A percentile compares a stretch with the other conserved stretches of the same genome.
Conservation (phyloP, 2,113 vertebrate species). For the Clinocottus analis region DNA sequence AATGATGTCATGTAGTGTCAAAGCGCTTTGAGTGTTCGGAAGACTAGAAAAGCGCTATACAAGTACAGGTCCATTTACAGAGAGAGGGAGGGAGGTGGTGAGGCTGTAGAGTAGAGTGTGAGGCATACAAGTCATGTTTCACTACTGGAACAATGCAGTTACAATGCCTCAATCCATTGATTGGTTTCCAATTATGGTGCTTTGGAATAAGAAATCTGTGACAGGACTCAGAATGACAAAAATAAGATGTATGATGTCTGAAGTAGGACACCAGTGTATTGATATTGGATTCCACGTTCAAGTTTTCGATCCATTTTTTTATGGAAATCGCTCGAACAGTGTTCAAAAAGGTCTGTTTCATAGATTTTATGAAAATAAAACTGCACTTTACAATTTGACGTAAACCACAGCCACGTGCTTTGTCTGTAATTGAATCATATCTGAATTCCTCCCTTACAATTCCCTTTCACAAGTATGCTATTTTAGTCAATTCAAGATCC, state of each 20-base stretch:
- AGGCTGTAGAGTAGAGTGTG: conserved; percentile 37
- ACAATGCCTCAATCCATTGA: conserved; percentile 51
- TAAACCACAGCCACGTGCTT: background rate
- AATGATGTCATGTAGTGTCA: no score
- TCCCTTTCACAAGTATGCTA: background rate
- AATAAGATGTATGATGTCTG: conserved; percentile 5
- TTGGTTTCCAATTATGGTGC: conserved; percentile 69
- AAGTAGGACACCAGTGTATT: conserved; percentile 8
- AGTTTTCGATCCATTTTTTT: conserved; percentile 19
- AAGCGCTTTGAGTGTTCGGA: no score
- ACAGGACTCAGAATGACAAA: conserved; percentile 34
- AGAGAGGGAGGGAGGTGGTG: no score
- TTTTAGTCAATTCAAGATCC: background rate
- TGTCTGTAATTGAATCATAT: background rate
- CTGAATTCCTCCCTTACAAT: background rate
- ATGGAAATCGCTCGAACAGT: background rate
- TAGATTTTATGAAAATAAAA: conserved; percentile 1
- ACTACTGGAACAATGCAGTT: conserved; percentile 57
- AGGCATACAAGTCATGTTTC: conserved; percentile 62
- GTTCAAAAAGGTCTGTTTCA: background rate
- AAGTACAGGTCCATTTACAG: no score
- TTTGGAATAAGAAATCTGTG: conserved; percentile 58
- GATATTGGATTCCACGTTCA: conserved; percentile 16
- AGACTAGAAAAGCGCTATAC: no score
- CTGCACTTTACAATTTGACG: background rate